These are phyloP conservation scores for Salminus brasiliensis DNA, from an alignment of 2,113 vertebrate genomes.

Conservation along the genomic window DNA sequence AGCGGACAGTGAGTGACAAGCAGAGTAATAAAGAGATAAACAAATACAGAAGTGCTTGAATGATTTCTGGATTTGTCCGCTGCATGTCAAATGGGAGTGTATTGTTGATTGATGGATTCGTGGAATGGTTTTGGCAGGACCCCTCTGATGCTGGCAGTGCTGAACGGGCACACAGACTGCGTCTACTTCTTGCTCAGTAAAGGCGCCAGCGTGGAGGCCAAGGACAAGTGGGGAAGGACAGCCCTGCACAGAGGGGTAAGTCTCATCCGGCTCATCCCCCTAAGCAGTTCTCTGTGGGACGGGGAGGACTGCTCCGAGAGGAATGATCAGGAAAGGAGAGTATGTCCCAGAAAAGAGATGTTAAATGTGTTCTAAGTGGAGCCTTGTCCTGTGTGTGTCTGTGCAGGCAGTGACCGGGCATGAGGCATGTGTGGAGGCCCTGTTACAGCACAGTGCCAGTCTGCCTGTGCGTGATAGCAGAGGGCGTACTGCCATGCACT, in stretches of 20 bases:
- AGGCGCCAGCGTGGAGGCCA: slow-evolving; percentile 94
- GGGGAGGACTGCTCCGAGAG: background rate
- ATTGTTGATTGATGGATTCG: background rate
- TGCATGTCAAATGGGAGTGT: background rate
- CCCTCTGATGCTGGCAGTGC: slow-evolving; percentile 94
- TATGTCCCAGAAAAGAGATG: background rate
- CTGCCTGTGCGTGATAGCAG: slow-evolving; percentile 86
- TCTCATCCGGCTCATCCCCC: background rate
- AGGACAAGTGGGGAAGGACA: slow-evolving; percentile 96
- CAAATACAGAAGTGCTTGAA: background rate
- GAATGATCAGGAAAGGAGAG: background rate
- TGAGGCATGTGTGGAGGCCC: slow-evolving; percentile 92
- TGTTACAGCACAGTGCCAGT: slow-evolving; percentile 93
- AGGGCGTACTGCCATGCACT: slow-evolving; percentile 90
- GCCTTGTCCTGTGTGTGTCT: background rate
- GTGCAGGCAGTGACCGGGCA: slow-evolving; percentile 93
- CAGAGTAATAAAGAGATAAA: background rate
- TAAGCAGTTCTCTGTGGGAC: background rate
- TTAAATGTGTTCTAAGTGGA: too few species aligned
- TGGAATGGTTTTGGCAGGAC: slow-evolving; percentile 75
- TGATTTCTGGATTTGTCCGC: background rate
- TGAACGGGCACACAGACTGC: slow-evolving; percentile 96
- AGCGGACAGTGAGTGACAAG: slow-evolving; percentile 90
- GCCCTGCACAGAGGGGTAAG: slow-evolving; percentile 95
- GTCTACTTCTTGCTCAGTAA: slow-evolving; percentile 95